phyloP scores from a whole-genome alignment of 2,888 invertebrate species.

The Cryptus armator region DNA sequence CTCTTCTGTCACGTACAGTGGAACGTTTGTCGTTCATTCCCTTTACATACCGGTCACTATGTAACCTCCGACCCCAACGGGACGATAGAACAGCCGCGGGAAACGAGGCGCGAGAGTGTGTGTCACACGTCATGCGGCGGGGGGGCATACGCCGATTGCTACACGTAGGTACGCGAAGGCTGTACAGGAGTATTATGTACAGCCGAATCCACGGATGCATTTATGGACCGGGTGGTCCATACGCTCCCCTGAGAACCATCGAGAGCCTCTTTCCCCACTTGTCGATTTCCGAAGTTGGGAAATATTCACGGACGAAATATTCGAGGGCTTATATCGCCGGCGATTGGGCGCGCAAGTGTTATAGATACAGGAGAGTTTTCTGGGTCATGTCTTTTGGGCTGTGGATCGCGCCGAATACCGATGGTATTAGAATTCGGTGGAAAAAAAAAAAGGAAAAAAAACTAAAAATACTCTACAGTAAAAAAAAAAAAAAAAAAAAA shows the following conservation, averaged over 20 bases:
- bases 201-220: constrained; percentile 54
- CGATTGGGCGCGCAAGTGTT: not conserved
- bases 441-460: not conserved
- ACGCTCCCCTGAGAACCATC: constrained; percentile 37
- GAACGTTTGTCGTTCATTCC: constrained; percentile 78
- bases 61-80: constrained; percentile 73
- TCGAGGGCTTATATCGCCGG: not conserved
- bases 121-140: constrained; percentile 65
- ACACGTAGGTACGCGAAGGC: not conserved
- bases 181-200: not conserved
- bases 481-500: not conserved
- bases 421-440: not conserved
- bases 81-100: constrained; percentile 56
- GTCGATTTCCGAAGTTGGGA: not conserved
- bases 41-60: constrained; percentile 75
- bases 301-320: constrained; percentile 3
- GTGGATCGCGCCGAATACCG: not conserved
- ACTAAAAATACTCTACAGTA: not conserved
- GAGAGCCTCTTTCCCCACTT: constrained; percentile 16
- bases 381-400: not conserved
- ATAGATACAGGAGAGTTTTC: not conserved
- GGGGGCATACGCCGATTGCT: constrained; percentile 47
- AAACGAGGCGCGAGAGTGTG: constrained; percentile 66
- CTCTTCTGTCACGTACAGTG: constrained; percentile 76
- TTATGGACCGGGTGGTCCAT: constrained; percentile 43